phyloP scores from a whole-genome alignment of 2,888 invertebrate species.

The Chesias legatella region DNA sequence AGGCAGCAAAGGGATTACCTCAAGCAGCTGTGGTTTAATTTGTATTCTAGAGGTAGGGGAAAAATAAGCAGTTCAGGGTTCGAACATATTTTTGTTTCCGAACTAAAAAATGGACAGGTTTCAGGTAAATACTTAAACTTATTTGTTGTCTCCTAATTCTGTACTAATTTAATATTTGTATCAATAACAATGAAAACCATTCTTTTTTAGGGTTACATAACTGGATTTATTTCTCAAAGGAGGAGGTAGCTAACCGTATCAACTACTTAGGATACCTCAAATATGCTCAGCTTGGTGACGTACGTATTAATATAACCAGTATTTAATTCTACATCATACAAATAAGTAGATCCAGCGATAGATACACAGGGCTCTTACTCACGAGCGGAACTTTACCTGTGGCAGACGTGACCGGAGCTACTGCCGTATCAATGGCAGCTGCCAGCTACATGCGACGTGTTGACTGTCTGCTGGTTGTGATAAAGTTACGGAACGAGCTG shows the following conservation, averaged over 20 bases:
- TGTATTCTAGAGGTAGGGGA: conserved; percentile 90
- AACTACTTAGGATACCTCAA: conserved; percentile 91
- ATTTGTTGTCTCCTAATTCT: background rate
- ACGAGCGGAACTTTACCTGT: no score
- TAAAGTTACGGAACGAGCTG: no score
- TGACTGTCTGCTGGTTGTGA: no score
- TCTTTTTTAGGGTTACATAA: conserved; percentile 88
- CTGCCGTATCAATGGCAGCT: no score
- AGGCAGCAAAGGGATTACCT: conserved; percentile 86
- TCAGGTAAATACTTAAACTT: conserved; percentile 58
- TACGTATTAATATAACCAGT: conserved; percentile 61
- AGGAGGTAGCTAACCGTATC: conserved; percentile 85
- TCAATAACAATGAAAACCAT: background rate
- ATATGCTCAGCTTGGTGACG: conserved; percentile 85
- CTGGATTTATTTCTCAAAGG: conserved; percentile 91
- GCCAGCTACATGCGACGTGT: no score
- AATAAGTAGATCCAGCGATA: no score
- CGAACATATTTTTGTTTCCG: conserved; percentile 95
- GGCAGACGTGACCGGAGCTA: no score
- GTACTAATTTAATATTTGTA: background rate
- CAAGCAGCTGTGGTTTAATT: conserved; percentile 88
- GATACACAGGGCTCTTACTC: no score
- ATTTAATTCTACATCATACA: background rate
- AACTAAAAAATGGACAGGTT: conserved; percentile 88
- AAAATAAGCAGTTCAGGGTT: conserved; percentile 93